Conservation (phyloP, 2,113 vertebrate species). For the Chinchilla lanigera region DNA sequence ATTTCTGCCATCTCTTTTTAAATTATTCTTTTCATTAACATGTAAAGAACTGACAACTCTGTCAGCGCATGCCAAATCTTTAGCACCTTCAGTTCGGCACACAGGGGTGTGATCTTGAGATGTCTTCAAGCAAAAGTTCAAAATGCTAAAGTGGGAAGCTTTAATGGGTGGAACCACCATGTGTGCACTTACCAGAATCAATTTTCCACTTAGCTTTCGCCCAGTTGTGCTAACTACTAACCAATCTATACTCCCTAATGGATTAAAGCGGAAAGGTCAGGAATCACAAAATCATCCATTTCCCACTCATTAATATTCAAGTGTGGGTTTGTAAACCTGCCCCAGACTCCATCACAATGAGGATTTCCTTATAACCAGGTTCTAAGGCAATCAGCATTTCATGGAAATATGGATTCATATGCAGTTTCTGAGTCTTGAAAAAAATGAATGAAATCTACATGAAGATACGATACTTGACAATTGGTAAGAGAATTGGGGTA, state of each 20-base stretch:
- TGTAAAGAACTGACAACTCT: slow-evolving; percentile 73
- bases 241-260: slow-evolving; percentile 87
- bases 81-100: slow-evolving; percentile 72
- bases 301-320: slow-evolving; percentile 84
- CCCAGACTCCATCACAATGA: slow-evolving; percentile 5
- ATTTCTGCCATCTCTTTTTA: slow-evolving; percentile 76
- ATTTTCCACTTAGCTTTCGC: slow-evolving; percentile 88
- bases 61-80: slow-evolving; percentile 63
- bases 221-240: slow-evolving; percentile 84
- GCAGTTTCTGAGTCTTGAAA: neutral
- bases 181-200: slow-evolving; percentile 85
- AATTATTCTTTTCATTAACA: slow-evolving; percentile 82
- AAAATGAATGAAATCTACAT: neutral
- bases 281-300: slow-evolving; percentile 83
- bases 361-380: slow-evolving; percentile 50
- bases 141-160: slow-evolving; percentile 81
- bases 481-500: neutral
- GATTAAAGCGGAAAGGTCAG: slow-evolving; percentile 82
- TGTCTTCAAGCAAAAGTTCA: slow-evolving; percentile 83
- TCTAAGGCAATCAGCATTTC: neutral
- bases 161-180: slow-evolving; percentile 80
- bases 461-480: neutral
- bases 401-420: neutral
- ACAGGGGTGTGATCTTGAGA: slow-evolving; percentile 75
- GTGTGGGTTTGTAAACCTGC: slow-evolving; percentile 57